Percentiles rank a stretch among this genome's conserved stretches.
Evolutionary conservation across 2,888 invertebrate genomes (phyloP).

Genomic region (Eulithis prunata): DNA sequence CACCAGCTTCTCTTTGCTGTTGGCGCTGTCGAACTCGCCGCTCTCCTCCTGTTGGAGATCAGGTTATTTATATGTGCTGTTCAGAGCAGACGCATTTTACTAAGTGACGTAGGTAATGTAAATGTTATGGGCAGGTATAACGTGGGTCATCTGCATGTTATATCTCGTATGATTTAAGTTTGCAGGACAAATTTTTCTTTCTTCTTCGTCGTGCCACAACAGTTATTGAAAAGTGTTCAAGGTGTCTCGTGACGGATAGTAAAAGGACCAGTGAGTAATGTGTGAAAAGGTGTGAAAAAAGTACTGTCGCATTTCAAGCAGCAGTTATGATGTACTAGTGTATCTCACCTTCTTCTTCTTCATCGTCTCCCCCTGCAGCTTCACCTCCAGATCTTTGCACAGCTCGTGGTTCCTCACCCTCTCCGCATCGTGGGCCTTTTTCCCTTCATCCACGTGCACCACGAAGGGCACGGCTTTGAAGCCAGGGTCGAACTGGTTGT

Average conservation of each 20-base stretch:
- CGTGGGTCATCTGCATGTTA: no score
- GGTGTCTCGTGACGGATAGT: no score
- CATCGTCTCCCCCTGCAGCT: conserved; percentile 64
- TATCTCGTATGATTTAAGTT: no score
- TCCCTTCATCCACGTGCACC: conserved; percentile 70
- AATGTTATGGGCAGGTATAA: no score
- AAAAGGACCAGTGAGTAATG: no score
- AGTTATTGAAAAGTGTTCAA: no score
- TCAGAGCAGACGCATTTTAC: no score
- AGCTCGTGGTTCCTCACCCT: conserved; percentile 64
- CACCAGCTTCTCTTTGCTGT: conserved; percentile 83
- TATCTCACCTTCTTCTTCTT: conserved; percentile 68
- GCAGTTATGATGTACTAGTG: background rate
- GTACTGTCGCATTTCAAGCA: background rate
- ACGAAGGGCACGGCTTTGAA: conserved; percentile 66
- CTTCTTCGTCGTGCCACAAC: no score
- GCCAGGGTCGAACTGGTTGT: conserved; percentile 80
- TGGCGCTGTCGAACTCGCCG: conserved; percentile 73
- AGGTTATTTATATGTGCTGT: background rate
- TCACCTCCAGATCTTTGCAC: conserved; percentile 71
- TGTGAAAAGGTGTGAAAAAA: no score
- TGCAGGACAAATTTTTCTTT: no score
- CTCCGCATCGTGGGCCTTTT: conserved; percentile 58
- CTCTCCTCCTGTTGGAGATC: conserved; percentile 53
- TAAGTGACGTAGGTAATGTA: no score